These are phyloP conservation scores for Tanypteryx hageni DNA, from an alignment of 2,888 invertebrate species.

Conservation along the genomic window DNA sequence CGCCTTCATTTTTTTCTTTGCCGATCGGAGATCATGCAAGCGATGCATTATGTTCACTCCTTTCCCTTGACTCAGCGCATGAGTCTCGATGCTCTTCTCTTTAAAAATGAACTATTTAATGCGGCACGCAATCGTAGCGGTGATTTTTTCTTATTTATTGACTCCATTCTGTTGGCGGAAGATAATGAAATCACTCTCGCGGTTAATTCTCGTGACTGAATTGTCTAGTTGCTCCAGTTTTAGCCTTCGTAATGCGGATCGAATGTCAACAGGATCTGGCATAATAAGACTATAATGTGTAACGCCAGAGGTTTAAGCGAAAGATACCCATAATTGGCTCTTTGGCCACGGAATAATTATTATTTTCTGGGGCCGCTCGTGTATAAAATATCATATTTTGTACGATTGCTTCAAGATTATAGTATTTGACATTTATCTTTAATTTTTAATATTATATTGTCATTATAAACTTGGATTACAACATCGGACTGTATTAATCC, in stretches of 20 bases:
- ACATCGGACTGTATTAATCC: no score
- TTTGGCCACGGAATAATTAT: no score
- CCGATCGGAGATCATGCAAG: background rate
- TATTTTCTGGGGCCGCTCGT: no score
- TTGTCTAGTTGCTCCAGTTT: slow-evolving; percentile 10
- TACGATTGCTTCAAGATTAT: no score
- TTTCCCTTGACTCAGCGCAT: background rate
- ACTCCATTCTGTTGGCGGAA: background rate
- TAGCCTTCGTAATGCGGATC: background rate
- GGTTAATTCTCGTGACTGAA: background rate
- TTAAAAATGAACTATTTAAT: background rate
- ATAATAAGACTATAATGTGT: no score
- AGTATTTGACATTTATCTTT: no score
- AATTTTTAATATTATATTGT: no score
- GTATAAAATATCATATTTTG: no score
- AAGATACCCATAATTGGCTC: no score
- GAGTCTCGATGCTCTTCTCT: background rate
- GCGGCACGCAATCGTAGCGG: background rate
- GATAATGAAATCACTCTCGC: background rate
- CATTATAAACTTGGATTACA: no score
- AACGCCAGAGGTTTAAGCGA: no score
- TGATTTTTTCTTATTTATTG: background rate
- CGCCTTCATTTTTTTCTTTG: background rate
- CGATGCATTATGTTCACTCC: background rate
- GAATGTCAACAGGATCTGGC: background rate